A percentile compares a stretch with the other conserved stretches of the same genome.
Conservation (phyloP, 2,888 invertebrate species). For the Aspidiotus destructor region DNA sequence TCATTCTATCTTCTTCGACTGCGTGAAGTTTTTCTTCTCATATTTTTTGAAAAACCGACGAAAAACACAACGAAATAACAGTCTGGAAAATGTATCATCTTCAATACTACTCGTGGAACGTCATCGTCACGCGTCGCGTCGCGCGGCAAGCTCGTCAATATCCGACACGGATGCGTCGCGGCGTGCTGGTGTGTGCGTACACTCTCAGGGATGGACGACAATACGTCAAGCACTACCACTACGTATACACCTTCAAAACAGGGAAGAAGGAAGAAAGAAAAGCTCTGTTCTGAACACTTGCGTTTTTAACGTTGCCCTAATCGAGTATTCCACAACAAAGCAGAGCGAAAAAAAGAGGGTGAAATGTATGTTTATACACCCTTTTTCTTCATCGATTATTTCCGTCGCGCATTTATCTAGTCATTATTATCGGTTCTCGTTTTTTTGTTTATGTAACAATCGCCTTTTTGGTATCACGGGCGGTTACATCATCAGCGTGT, state of each 20-base stretch:
- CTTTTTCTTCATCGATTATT: constrained; percentile 1
- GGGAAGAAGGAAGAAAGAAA: background rate
- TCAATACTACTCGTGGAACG: background rate
- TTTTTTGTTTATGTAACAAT: too few relatives aligned
- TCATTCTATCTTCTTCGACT: too few relatives aligned
- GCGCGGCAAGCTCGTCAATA: too few relatives aligned
- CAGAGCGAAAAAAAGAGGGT: background rate
- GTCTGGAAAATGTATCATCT: background rate
- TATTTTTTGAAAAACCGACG: too few relatives aligned
- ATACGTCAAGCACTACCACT: background rate
- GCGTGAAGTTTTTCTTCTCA: too few relatives aligned
- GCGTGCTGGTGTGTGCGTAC: too few relatives aligned
- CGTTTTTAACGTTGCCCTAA: background rate
- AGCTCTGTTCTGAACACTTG: background rate
- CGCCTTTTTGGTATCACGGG: too few relatives aligned
- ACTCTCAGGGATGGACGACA: too few relatives aligned
- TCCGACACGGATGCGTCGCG: too few relatives aligned
- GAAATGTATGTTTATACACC: background rate
- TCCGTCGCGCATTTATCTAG: constrained; percentile 1
- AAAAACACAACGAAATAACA: background rate
- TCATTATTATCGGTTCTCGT: background rate
- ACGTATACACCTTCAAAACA: background rate
- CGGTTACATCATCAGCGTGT: too few relatives aligned
- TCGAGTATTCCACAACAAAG: background rate
- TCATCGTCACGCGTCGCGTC: background rate